A percentile compares a stretch with the other conserved stretches of the same genome.
Evolutionary conservation across 2,113 vertebrate species (phyloP).

Genomic region (Cacatua alba): DNA sequence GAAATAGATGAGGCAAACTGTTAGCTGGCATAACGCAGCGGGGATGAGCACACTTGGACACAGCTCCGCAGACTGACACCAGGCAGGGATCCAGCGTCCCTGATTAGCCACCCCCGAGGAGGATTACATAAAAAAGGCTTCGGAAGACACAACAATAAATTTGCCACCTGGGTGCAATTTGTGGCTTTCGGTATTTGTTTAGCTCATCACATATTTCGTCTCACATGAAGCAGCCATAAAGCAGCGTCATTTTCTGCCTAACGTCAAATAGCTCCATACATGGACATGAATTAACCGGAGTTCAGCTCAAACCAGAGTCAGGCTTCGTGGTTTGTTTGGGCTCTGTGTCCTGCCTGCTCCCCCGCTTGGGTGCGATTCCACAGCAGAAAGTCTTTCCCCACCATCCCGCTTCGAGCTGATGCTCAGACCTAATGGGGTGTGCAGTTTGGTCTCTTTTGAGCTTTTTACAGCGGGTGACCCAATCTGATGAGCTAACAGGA

Average conservation of each 20-base stretch:
- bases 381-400: neutral
- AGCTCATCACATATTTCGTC: conserved; percentile 50
- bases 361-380: neutral
- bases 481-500: conserved; percentile 21
- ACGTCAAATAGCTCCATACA: conserved; percentile 42
- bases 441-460: neutral
- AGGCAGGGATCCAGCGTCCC: neutral
- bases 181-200: conserved; percentile 27
- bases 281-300: conserved; percentile 19
- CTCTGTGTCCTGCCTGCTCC: neutral
- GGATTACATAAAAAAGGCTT: neutral
- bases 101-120: neutral
- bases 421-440: neutral
- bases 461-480: neutral
- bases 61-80: neutral
- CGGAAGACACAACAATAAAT: neutral
- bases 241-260: conserved; percentile 1
- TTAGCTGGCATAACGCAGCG: neutral
- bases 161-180: conserved; percentile 38
- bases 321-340: neutral
- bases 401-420: rapidly evolving
- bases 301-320: neutral
- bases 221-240: neutral
- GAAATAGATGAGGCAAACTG: neutral
- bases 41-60: neutral